phyloP scores from a whole-genome alignment of 2,113 vertebrate species.

The Podarcis muralis region DNA sequence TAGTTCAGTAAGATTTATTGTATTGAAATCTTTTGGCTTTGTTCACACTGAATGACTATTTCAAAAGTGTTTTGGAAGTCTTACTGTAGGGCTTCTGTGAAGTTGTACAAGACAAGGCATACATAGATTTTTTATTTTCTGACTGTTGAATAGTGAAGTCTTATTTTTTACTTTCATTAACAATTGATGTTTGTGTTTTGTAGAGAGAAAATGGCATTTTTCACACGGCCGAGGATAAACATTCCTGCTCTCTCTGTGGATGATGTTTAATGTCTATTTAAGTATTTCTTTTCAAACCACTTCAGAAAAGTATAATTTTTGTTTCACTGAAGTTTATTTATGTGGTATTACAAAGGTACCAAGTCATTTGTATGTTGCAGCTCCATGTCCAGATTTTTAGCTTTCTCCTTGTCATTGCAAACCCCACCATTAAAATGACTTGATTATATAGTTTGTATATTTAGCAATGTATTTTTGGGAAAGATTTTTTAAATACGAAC shows the following conservation, averaged over 20 bases:
- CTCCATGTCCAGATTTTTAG: slow-evolving; percentile 70
- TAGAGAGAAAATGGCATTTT: slow-evolving; percentile 99
- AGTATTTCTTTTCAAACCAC: slow-evolving; percentile 76
- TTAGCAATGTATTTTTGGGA: slow-evolving; percentile 85
- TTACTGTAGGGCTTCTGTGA: background rate
- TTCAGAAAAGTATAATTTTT: slow-evolving; percentile 59
- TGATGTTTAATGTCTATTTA: slow-evolving; percentile 83
- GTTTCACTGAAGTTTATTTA: slow-evolving; percentile 76
- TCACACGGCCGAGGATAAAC: slow-evolving; percentile 90
- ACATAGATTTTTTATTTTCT: slow-evolving; percentile 10
- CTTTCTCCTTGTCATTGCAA: slow-evolving; percentile 70
- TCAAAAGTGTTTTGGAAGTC: background rate
- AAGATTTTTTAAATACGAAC: slow-evolving; percentile 79
- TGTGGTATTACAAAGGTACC: slow-evolving; percentile 80
- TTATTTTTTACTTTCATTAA: slow-evolving; percentile 33
- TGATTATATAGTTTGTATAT: slow-evolving; percentile 88
- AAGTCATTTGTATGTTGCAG: slow-evolving; percentile 68
- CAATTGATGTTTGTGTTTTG: slow-evolving; percentile 36
- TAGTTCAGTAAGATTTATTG: background rate
- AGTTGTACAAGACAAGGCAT: background rate
- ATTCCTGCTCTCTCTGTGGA: slow-evolving; percentile 90
- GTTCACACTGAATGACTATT: background rate
- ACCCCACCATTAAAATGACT: slow-evolving; percentile 81
- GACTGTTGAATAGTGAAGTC: background rate
- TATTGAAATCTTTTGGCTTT: background rate